Evolutionary conservation across 1,140 invertebrate genomes (phyloP), one percentile per base, ranked within the genome.

Genomic region (Neodiprion virginianus): DNA sequence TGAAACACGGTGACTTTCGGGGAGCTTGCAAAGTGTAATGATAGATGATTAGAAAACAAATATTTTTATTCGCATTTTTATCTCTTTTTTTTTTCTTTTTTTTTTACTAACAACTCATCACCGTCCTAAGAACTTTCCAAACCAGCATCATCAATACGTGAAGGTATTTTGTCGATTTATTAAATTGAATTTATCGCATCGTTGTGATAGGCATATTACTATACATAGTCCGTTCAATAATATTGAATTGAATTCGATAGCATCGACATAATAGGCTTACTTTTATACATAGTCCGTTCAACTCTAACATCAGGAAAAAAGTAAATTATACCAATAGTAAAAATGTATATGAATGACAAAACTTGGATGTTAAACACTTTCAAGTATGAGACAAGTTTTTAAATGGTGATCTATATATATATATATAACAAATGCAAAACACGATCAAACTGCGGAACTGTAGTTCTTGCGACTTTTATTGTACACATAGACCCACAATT

Each of bases 391-490:
- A 40, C 28, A 40, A 40, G 28, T 40, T 40, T 40, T 40, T 40
- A 40, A 5, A 40, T 40, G 28, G 28, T 40, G 28, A 40, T 40
- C 28, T 40, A 40, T 40, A 40, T 40, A 40, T 40, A 40, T 40
- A 40, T 40, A 40, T 40, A 40, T 40, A 65, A 65, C 61, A 65
- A 21, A 65, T 65, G 17, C 12, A 65, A 21, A 14, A 21, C 7
- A 65, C 61, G 61, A 69, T 69, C 8, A 47, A 23, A 5, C 40
- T 23, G 8, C 21, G 17, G 7, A 17, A 69, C 17, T 47, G 17
- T 69, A 8, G 9, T 69, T 69, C 21, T 23, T 4, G 11, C 67
- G 67, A 23, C 21, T 69, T 75, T 47, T 47, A 40, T 71, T 73
- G 49, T 49, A 40, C 21, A 48, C 2, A 5, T 61, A 66, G 49